phyloP scores from a whole-genome alignment of 2,113 vertebrate species.

The Oreochromis niloticus region DNA sequence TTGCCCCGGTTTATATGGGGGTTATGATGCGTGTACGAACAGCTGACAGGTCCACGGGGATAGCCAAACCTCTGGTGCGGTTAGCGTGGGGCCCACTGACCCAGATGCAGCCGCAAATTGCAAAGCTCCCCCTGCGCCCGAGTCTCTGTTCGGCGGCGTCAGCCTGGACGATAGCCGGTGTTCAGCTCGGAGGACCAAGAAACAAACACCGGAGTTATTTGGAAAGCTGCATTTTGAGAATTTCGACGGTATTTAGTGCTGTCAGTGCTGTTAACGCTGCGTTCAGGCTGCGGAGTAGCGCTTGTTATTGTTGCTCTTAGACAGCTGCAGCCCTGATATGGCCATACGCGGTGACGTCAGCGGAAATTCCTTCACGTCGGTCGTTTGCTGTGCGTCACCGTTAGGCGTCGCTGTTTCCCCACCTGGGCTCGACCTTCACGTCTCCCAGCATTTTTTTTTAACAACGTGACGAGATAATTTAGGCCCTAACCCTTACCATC shows the following conservation, averaged over 20 bases:
- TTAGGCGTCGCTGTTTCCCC: not conserved
- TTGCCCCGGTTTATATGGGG: constrained; percentile 45
- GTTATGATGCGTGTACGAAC: not conserved
- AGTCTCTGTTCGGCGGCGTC: constrained; percentile 78
- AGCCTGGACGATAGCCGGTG: constrained; percentile 79
- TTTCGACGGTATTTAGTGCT: constrained; percentile 43
- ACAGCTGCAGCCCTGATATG: constrained; percentile 77
- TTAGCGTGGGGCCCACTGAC: constrained; percentile 81
- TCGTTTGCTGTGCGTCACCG: constrained; percentile 39
- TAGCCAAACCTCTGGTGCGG: constrained; percentile 19
- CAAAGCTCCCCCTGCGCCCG: constrained; percentile 80
- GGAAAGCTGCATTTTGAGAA: constrained; percentile 71
- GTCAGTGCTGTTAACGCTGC: not conserved
- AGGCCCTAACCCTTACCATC: no score
- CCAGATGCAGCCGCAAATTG: constrained; percentile 82
- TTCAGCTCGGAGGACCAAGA: constrained; percentile 79
- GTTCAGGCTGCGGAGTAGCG: not conserved
- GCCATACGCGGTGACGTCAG: constrained; percentile 78
- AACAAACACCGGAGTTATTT: constrained; percentile 79
- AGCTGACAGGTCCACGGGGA: constrained; percentile 8
- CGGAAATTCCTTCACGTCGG: constrained; percentile 79
- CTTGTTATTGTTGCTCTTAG: constrained; percentile 77
- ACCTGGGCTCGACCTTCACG: not conserved
- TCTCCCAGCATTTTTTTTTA: not conserved
- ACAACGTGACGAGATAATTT: not conserved